Evolutionary conservation across 2,797 vertebrate genomes (phyloP).

Genomic region (Amazonetta brasiliensis): DNA sequence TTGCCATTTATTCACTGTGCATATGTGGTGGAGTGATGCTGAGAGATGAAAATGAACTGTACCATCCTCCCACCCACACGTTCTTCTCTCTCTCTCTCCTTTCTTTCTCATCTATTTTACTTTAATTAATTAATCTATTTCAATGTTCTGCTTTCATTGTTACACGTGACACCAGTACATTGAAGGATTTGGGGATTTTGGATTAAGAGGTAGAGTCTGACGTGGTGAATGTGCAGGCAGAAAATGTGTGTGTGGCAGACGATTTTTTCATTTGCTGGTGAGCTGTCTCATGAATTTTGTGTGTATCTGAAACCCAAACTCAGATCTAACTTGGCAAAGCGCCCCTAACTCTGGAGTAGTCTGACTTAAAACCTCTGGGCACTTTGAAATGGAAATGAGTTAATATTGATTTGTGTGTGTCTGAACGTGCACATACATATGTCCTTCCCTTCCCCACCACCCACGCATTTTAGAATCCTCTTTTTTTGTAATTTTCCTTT

Average conservation of each 20-base stretch:
- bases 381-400: background rate
- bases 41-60: background rate
- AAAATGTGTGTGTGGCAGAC: background rate
- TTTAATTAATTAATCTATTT: background rate
- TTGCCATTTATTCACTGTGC: background rate
- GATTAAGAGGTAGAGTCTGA: background rate
- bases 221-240: background rate
- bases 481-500: background rate
- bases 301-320: background rate
- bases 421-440: background rate
- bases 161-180: background rate
- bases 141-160: background rate
- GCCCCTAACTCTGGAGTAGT: background rate
- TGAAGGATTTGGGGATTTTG: background rate
- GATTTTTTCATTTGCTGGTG: background rate
- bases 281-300: background rate
- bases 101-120: background rate
- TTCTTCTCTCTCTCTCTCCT: background rate
- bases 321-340: background rate
- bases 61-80: rapidly evolving
- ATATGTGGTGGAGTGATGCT: background rate
- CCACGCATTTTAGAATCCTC: background rate
- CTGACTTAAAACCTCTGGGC: background rate
- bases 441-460: background rate
- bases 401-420: background rate